phyloP scores from a whole-genome alignment of 2,797 vertebrate species.

The Lepidocolaptes lacrymiger region DNA sequence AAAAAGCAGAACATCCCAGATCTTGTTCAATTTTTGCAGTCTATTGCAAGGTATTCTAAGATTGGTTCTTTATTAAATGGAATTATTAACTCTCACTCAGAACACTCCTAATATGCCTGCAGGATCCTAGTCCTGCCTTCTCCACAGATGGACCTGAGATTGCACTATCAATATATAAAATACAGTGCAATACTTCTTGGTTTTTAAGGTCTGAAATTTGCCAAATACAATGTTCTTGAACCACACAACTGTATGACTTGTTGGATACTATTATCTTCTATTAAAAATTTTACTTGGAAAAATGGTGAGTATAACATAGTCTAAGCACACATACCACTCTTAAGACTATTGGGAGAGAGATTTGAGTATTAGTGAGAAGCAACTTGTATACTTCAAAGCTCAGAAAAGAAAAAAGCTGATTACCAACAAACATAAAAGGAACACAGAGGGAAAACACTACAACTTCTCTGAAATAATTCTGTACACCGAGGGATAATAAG shows the following conservation, averaged over 20 bases:
- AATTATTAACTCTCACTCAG: not conserved
- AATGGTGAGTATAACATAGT: not conserved
- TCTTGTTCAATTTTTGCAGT: not conserved
- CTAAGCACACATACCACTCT: not conserved
- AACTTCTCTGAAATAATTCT: not conserved
- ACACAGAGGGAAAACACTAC: not conserved
- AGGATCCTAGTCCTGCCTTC: not conserved
- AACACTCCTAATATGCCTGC: not conserved
- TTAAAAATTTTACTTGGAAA: not conserved
- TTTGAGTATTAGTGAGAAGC: not conserved
- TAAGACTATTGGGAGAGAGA: not conserved
- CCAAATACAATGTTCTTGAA: not conserved
- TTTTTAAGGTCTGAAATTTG: not conserved
- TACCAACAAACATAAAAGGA: not conserved
- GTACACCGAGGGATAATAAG: not conserved
- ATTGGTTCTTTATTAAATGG: not conserved
- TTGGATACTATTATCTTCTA: not conserved
- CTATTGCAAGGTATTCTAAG: not conserved
- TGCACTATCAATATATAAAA: not conserved
- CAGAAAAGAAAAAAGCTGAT: not conserved
- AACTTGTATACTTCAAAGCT: not conserved
- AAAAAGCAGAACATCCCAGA: not conserved
- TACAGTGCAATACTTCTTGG: not conserved
- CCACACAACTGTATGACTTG: not conserved
- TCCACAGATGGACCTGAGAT: not conserved